Evolutionary conservation across 2,888 invertebrate genomes (phyloP).

Genomic region (Limnephilus marmoratus): DNA sequence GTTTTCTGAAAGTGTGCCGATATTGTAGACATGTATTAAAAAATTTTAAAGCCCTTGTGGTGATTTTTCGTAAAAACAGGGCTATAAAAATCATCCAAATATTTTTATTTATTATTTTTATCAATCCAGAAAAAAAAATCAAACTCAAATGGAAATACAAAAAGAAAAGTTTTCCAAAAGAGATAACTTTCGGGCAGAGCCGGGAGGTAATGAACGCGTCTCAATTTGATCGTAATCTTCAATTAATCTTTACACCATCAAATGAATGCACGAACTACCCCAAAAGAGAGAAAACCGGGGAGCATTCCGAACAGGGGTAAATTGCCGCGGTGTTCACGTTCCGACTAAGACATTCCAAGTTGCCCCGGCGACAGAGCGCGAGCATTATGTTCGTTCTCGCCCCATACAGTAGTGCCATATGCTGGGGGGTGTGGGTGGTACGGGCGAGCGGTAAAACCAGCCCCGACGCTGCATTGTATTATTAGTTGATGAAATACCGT

Average conservation of each 20-base stretch:
- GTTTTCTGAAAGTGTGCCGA: too few relatives aligned
- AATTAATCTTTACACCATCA: background rate
- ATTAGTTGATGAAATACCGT: conserved; percentile 33
- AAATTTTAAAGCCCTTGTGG: too few relatives aligned
- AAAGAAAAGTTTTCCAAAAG: too few relatives aligned
- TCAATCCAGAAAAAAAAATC: too few relatives aligned
- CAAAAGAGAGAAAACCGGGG: background rate
- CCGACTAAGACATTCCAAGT: conserved; percentile 12
- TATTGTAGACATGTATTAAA: too few relatives aligned
- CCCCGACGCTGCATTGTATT: conserved; percentile 17
- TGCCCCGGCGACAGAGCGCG: conserved; percentile 20
- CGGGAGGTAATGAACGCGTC: background rate
- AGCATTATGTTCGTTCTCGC: background rate
- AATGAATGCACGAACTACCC: background rate
- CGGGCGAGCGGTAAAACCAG: background rate
- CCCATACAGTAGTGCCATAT: background rate
- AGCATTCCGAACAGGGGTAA: background rate
- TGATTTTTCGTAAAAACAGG: too few relatives aligned
- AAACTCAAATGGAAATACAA: too few relatives aligned
- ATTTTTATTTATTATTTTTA: too few relatives aligned
- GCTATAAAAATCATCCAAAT: too few relatives aligned
- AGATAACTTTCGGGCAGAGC: background rate
- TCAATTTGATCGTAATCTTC: background rate
- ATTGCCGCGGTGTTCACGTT: conserved; percentile 12
- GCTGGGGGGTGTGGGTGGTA: background rate